A percentile compares a stretch with the other conserved stretches of the same genome.
Conservation (phyloP, 2,113 vertebrate genomes). For the Phasianus colchicus region DNA sequence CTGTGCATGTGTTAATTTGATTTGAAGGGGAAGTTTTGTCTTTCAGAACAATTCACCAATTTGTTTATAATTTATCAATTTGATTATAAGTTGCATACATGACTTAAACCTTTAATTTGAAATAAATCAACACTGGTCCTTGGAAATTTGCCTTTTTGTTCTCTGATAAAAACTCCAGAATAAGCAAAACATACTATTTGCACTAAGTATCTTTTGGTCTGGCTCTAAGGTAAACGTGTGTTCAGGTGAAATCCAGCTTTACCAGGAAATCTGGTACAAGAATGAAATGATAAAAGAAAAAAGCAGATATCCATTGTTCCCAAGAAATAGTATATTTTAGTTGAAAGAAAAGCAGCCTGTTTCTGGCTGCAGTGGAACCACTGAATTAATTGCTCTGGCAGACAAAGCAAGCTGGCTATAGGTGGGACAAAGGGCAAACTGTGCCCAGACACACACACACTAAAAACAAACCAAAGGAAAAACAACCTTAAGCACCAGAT, state of each 20-base stretch:
- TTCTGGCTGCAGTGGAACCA: not conserved
- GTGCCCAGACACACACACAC: too few species aligned
- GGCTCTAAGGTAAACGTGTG: not conserved
- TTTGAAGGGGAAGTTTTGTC: not conserved
- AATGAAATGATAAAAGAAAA: not conserved
- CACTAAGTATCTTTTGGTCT: not conserved
- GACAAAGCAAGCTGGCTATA: not conserved
- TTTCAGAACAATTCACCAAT: not conserved
- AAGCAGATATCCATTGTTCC: not conserved
- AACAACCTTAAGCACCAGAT: not conserved
- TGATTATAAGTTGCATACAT: not conserved
- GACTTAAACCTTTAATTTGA: not conserved
- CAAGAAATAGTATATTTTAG: not conserved
- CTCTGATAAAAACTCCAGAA: not conserved
- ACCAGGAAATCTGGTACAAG: not conserved
- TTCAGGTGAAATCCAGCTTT: not conserved
- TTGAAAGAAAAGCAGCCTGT: not conserved
- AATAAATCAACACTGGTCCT: not conserved
- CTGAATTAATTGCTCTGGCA: not conserved
- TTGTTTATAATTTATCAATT: not conserved
- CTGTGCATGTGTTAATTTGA: not conserved
- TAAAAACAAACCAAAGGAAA: not conserved
- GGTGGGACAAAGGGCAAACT: not conserved
- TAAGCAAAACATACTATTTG: not conserved
- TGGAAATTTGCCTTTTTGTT: fast-evolving